These are phyloP conservation scores for Cyanoderma ruficeps DNA, from an alignment of 2,113 vertebrate genomes.

Conservation along the genomic window DNA sequence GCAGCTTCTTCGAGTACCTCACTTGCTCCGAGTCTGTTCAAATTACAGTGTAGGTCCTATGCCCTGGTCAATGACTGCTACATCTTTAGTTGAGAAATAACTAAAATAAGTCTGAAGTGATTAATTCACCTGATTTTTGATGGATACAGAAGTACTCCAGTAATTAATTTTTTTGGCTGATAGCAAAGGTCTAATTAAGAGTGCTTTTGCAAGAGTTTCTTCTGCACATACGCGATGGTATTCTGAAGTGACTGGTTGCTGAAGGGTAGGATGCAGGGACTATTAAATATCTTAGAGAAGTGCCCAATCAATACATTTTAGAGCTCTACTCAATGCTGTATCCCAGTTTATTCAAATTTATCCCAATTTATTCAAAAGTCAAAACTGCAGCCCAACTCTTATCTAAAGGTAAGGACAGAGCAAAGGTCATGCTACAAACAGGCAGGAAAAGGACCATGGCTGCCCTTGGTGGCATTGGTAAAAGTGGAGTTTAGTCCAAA, in stretches of 20 bases:
- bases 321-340: neutral
- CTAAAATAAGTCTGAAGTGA: slow-evolving; percentile 23
- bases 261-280: neutral
- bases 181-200: neutral
- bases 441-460: neutral
- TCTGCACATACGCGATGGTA: neutral
- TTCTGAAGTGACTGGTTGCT: neutral
- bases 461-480: neutral
- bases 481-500: slow-evolving; percentile 35
- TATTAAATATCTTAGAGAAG: neutral
- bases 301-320: neutral
- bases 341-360: neutral
- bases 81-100: neutral
- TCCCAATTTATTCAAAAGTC: neutral
- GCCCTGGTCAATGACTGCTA: neutral
- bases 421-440: neutral
- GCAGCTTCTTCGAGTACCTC: neutral
- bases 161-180: neutral
- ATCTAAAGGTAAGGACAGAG: neutral
- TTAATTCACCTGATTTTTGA: neutral
- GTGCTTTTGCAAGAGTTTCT: neutral
- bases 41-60: neutral
- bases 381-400: neutral
- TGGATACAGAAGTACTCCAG: neutral
- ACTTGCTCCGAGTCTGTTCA: neutral